A percentile compares a stretch with the other conserved stretches of the same genome.
Conservation (phyloP, 2,113 vertebrate genomes). For the Leiothrix lutea region DNA sequence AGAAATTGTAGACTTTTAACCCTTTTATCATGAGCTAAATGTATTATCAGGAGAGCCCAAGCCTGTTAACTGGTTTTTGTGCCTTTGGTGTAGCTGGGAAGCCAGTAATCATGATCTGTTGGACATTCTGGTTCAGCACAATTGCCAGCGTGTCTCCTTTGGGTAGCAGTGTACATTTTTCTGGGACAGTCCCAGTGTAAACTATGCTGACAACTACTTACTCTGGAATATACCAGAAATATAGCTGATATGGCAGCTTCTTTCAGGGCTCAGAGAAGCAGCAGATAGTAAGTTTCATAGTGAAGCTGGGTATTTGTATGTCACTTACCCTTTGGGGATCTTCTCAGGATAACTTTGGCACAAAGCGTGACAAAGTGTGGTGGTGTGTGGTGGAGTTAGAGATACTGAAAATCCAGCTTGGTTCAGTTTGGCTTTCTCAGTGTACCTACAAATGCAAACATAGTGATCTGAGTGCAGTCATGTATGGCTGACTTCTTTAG, state of each 20-base stretch:
- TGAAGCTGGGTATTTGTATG: not conserved
- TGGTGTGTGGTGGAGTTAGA: not conserved
- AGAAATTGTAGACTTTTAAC: not conserved
- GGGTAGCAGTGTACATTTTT: not conserved
- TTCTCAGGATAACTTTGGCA: not conserved
- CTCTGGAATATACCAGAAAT: not conserved
- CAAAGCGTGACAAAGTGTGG: not conserved
- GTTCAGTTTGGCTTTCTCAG: not conserved
- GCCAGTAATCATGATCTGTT: not conserved
- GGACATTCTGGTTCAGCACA: not conserved
- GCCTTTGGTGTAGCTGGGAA: not conserved
- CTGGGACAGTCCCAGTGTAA: not conserved
- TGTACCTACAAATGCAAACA: not conserved
- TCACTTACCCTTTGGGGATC: not conserved
- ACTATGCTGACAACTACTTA: not conserved
- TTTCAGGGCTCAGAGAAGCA: not conserved
- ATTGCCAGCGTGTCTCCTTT: not conserved
- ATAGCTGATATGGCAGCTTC: not conserved
- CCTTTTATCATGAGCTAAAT: not conserved
- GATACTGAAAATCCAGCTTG: not conserved
- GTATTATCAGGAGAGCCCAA: not conserved
- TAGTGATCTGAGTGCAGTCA: not conserved
- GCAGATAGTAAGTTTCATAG: not conserved
- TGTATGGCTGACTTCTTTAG: not conserved
- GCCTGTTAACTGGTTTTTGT: not conserved